phyloP scores from a whole-genome alignment of 1,140 invertebrate genomes.

The Saccostrea cuccullata region DNA sequence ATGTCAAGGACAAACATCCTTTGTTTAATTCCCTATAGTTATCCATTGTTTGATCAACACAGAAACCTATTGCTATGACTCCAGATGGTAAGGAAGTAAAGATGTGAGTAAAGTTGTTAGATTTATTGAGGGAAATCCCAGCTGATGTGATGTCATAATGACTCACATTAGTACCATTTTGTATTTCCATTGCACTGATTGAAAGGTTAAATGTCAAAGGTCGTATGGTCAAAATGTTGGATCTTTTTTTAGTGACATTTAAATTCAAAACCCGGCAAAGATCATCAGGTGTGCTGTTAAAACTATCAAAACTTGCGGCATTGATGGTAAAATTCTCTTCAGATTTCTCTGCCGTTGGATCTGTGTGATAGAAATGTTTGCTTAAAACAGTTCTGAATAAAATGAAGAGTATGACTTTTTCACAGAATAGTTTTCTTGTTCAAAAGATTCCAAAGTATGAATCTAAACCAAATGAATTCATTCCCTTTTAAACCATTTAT shows the following conservation, averaged over 20 bases:
- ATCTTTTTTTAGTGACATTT: background rate
- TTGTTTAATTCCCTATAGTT: background rate
- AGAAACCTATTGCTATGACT: background rate
- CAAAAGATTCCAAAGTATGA: background rate
- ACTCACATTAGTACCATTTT: background rate
- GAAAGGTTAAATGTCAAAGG: background rate
- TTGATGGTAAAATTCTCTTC: background rate
- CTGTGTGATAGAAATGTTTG: background rate
- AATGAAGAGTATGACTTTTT: too few species aligned
- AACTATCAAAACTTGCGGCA: background rate
- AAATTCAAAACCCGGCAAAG: background rate
- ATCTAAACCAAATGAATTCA: background rate
- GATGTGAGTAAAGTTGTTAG: background rate
- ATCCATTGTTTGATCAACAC: background rate
- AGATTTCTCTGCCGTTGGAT: background rate
- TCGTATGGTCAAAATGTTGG: background rate
- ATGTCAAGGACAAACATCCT: background rate
- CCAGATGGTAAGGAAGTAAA: constrained; percentile 6
- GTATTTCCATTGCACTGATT: background rate
- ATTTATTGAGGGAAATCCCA: background rate
- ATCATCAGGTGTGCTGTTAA: background rate
- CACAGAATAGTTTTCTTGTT: too few species aligned
- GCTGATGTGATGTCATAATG: background rate
- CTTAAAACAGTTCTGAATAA: too few species aligned
- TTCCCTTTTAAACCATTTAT: background rate